Evolutionary conservation across 2,888 invertebrate species (phyloP).

Genomic region (Catocala sponsa): DNA sequence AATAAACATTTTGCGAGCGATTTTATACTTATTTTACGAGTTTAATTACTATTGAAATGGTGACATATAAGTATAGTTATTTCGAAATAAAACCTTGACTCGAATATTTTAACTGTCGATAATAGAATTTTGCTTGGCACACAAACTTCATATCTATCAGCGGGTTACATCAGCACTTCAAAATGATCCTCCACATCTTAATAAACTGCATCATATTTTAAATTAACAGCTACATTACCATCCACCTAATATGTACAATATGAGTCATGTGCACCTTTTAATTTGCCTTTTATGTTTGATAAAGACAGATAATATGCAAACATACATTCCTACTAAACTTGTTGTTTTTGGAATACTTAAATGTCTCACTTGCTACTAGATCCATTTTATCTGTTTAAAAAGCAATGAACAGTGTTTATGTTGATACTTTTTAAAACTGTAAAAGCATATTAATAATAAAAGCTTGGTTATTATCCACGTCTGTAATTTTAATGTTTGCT

Average conservation of each 20-base stretch:
- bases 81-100: slow-evolving; percentile 8
- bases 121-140: slow-evolving; percentile 38
- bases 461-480: too few relatives aligned
- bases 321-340: background rate
- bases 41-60: too few relatives aligned
- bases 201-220: slow-evolving; percentile 35
- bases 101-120: slow-evolving; percentile 13
- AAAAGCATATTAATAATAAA: too few relatives aligned
- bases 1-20: background rate
- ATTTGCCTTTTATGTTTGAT: slow-evolving; percentile 24
- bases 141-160: slow-evolving; percentile 35
- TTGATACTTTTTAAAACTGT: too few relatives aligned
- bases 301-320: slow-evolving; percentile 1
- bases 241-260: slow-evolving; percentile 31
- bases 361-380: too few relatives aligned
- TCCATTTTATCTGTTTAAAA: too few relatives aligned
- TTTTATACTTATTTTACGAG: too few relatives aligned
- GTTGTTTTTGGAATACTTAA: background rate
- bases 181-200: slow-evolving; percentile 27
- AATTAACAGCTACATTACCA: slow-evolving; percentile 35
- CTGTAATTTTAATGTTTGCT: too few relatives aligned
- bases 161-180: slow-evolving; percentile 33
- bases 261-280: slow-evolving; percentile 42
- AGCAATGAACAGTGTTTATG: too few relatives aligned
- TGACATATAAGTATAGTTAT: too few relatives aligned